These are phyloP conservation scores for Apistogramma diplotaenia DNA, from an alignment of 2,113 vertebrate species.

Conservation along the genomic window DNA sequence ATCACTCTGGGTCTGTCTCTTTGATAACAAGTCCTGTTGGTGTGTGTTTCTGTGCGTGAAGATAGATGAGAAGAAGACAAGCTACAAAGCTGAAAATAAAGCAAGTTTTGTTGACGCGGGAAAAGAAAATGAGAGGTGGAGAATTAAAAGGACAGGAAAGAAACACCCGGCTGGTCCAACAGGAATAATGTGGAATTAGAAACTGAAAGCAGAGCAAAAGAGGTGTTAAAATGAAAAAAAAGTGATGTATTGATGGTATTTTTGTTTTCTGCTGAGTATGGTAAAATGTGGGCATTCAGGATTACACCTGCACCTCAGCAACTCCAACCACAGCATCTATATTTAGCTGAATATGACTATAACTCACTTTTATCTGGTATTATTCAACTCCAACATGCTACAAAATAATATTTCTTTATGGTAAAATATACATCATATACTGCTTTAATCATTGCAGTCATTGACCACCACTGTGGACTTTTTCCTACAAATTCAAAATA, in stretches of 20 bases:
- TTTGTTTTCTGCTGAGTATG: background rate
- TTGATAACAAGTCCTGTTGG: conserved; percentile 34
- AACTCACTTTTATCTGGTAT: rapidly evolving
- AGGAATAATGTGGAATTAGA: background rate
- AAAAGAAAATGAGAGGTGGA: background rate
- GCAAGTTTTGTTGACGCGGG: background rate
- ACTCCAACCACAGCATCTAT: background rate
- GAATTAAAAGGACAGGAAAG: too few relatives aligned
- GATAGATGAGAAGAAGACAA: background rate
- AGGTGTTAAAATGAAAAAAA: background rate
- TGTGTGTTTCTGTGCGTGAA: background rate
- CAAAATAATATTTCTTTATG: too few relatives aligned
- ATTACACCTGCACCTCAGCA: background rate
- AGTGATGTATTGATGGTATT: background rate
- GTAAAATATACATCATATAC: too few relatives aligned
- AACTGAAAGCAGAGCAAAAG: background rate
- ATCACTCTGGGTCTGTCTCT: conserved; percentile 51
- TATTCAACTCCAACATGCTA: background rate
- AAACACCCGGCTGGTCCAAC: too few relatives aligned
- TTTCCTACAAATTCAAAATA: too few relatives aligned
- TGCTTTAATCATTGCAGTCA: too few relatives aligned
- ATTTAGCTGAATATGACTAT: background rate
- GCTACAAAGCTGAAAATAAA: conserved; percentile 1
- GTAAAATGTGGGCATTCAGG: background rate
- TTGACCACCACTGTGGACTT: too few relatives aligned